Evolutionary conservation across 1,140 invertebrate species (phyloP), one percentile per base, ranked within the genome.

Genomic region (Cryptotermes secundus): DNA sequence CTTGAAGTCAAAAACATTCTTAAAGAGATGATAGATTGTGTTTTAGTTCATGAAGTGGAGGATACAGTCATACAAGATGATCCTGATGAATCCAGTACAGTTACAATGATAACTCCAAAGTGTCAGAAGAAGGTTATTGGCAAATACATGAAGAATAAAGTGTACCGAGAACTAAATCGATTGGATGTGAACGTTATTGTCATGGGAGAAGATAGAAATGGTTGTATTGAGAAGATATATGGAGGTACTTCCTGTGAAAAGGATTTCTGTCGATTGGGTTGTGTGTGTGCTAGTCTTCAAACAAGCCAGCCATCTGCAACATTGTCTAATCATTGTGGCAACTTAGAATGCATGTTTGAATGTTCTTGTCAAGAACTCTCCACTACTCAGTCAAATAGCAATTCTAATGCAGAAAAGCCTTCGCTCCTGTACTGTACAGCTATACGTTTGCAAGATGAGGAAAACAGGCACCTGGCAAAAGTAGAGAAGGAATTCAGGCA

Each of bases 401-500:
- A 45, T 19, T 38, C 36, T 31, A 31, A 14, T 34, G 59, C 4
- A 31, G 83, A 82, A 45, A 82, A 82, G 34, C 38, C 81, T 34
- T 82, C 81, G 34, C 42, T 82, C 38, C 88, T 81, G 86, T 88
- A 83, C 87, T 88, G 34, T 85, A 87, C 89, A 14, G 88, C 90
- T 6, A 87, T 86, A 80, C 87, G 88, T 84, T 86, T 90, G 34
- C 88, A 90, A 86, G 87, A 89, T 83, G 87, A 89, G 85, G 88
- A 88, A 3, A 90, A 89, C 35, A 87, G 87, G 79, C 86, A 90
- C 86, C 86, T 91, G n/a, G 88, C 90, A 0, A 86, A 86, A 85
- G 88, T 88, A 36, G 90, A 91, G 86, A 86, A 87, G 81, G 89
- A 90, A 86, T 91, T 91, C 86, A 89, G 88, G 3, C 89, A 89